Base-by-base conservation (phyloP, 1,140 invertebrate genomes). In the Scaptomyza hsui region DNA sequence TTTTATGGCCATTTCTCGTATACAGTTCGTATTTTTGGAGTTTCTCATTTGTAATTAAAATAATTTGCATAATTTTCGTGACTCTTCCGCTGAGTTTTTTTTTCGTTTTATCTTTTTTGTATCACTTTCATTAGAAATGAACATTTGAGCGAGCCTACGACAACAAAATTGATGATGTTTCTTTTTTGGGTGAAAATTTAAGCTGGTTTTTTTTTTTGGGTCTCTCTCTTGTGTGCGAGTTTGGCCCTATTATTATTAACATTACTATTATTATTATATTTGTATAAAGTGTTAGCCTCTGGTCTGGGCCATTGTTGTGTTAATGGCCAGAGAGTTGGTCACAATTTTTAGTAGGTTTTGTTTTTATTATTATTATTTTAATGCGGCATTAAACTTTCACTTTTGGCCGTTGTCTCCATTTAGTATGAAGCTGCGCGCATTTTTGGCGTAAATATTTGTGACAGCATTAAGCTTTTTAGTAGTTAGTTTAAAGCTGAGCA, bases 31-130 rank as follows among this genome's bases (percentile, higher is more conserved):
- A 19, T 47, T 75, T 75, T 71, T 21, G 2, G 29, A 74, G 74
- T 88, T 88, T 88, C 82, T 82, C 82, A 72, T 88, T 88, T 81
- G 80, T 78, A 89, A 89, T 89, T 85, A 89, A 89, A 85, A 81
- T 86, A 89, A 89, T 89, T 89, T 89, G 85, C 85, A 89, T 89
- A 89, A 89, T 78, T 89, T 89, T 85, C 57, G 85, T 81, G 75
- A 59, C 44, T 71, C 48, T 75, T 71, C 60, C 57, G 65, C 45
- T 61, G 21, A 16, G n/a, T 53, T 26, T 51, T 41, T 7, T 29
- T 10, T 13, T 48, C 13, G 9, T 32, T 16, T 35, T 39, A 29
- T 29, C 26, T 44, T 69, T 48, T 39, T 49, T 45, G 49, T 83
- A 77, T 89, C 82, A 90, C 86, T 89, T 90, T 90, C 88, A 80